Evolutionary conservation across 2,888 invertebrate species (phyloP), one percentile per base, ranked within the genome.

Genomic region (Fragum sueziense): DNA sequence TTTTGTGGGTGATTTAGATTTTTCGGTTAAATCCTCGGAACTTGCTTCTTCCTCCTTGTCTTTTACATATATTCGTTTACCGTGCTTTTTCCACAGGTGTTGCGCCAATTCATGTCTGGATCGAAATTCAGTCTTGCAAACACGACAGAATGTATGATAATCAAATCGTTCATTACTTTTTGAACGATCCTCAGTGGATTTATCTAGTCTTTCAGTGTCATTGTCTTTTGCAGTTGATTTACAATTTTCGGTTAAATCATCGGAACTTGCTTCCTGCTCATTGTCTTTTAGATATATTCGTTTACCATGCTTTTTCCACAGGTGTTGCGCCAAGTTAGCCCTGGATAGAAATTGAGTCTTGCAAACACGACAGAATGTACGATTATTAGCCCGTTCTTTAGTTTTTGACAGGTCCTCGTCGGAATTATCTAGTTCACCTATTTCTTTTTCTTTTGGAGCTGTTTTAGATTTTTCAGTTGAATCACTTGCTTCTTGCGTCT

Each of bases 121-220:
- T 33, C 29, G 9, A 22, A 62, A 62, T 9, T 33, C 33, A 14
- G 34, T 33, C 17, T 33, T 17, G 34, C 62, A 62, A 3, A 62
- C 34, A 6, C 34, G 14, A 62, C 62, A 62, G 34, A 62, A 62
- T 33, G 33, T 62, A 11, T 62, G 34, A 29, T 34, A 57, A 57
- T 57, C 57, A 29, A 27, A 17, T 29, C 14, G 9, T 9, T 27
- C 20, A 4, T 57, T 29, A 6, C 29, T 22, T 20, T 20, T 47
- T 2, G 47, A 14, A 20, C 17, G 47, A 47, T 47, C 47, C n/a
- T 14, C 47, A 3, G 14, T 14, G 3, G 3, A 20, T 4, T 14
- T 47, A 14, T 14, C 47, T 14, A 14, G 47, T 3, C 17, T 14
- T 20, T 47, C 17, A 3, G 47, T 20, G 14, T 47, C 47, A 3